Conservation (phyloP, 2,797 vertebrate species). For the Enteromius fasciolatus region DNA sequence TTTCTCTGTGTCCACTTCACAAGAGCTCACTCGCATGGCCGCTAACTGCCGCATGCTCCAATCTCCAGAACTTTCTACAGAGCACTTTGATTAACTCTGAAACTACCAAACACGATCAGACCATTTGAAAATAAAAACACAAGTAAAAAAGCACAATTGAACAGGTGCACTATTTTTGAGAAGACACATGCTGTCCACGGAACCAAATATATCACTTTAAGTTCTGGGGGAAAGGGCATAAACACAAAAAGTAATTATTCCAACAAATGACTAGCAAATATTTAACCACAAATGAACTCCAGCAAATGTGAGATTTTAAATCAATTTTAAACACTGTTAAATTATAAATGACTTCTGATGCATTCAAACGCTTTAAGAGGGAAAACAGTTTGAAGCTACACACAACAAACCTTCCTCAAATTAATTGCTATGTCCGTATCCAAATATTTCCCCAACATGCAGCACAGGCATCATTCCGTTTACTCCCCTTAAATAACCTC, state of each 20-base stretch:
- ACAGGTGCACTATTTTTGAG: conserved; percentile 21
- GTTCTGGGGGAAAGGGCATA: conserved; percentile 20
- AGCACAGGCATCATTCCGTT: conserved; percentile 10
- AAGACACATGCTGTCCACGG: neutral
- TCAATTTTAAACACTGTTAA: neutral
- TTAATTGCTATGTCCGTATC: conserved; percentile 7
- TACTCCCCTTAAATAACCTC: conserved; percentile 38
- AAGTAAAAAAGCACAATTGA: conserved; percentile 1
- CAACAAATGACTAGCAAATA: conserved; percentile 43
- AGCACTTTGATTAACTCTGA: conserved; percentile 57
- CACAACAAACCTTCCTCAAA: conserved; percentile 20
- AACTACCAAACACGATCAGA: conserved; percentile 43
- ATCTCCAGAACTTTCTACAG: conserved; percentile 53
- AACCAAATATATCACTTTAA: conserved; percentile 4
- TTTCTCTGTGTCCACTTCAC: conserved; percentile 39
- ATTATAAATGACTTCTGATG: conserved; percentile 13
- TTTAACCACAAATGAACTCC: conserved; percentile 40
- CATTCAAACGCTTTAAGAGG: conserved; percentile 6
- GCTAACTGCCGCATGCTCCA: conserved; percentile 40
- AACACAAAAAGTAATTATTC: conserved; percentile 39
- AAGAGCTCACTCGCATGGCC: conserved; percentile 34
- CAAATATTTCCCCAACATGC: conserved; percentile 15
- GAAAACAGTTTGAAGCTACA: neutral
- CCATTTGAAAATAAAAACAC: conserved; percentile 20
- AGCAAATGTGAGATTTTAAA: conserved; percentile 30